A percentile compares a stretch with the other conserved stretches of the same genome.
Evolutionary conservation across 2,113 vertebrate species (phyloP).

Genomic region (Panthera uncia): DNA sequence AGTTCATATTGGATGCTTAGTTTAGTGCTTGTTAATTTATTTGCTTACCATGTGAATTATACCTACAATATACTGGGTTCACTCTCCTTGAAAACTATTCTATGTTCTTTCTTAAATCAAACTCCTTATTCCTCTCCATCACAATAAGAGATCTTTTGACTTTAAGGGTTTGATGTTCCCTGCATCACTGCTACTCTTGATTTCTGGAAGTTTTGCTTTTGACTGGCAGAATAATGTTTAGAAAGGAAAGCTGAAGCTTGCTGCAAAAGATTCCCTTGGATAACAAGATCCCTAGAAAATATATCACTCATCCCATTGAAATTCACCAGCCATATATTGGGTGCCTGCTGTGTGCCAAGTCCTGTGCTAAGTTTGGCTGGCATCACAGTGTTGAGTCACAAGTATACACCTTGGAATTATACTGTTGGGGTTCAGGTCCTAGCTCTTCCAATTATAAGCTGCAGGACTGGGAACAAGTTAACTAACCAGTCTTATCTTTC

Average conservation of each 20-base stretch:
- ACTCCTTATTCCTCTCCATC: not conserved
- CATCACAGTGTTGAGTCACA: not conserved
- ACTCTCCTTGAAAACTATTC: not conserved
- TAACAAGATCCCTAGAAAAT: not conserved
- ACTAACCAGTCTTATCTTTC: not conserved
- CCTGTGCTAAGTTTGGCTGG: not conserved
- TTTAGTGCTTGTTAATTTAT: not conserved
- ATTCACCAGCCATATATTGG: not conserved
- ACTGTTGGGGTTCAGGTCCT: not conserved
- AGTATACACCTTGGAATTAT: not conserved
- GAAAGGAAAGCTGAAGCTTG: not conserved
- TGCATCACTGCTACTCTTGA: not conserved
- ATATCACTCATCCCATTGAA: not conserved
- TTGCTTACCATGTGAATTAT: not conserved
- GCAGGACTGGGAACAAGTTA: not conserved
- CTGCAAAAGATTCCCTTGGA: not conserved
- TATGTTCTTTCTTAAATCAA: not conserved
- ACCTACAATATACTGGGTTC: not conserved
- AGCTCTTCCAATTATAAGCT: not conserved
- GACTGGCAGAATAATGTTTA: not conserved
- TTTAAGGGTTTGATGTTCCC: not conserved
- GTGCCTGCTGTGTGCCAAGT: not conserved
- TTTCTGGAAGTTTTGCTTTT: slow-evolving; percentile 35
- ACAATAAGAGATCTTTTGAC: not conserved
- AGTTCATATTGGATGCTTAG: not conserved